Conservation (phyloP, 2,888 invertebrate species). For the Spicauda simplicius region DNA sequence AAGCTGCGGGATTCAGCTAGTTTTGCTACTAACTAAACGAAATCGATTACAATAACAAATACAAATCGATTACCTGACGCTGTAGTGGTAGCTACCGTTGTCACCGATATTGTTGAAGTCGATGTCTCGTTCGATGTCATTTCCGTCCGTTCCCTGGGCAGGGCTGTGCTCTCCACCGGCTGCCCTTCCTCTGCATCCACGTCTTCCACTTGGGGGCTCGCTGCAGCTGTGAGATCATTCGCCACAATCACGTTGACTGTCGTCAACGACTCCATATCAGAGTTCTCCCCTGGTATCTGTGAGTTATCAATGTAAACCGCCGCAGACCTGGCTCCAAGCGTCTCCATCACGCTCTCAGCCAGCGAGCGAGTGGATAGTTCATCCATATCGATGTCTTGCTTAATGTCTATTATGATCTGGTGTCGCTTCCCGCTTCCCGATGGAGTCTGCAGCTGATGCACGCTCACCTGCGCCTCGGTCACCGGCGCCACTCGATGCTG, state of each 20-base stretch:
- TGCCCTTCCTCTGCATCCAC: conserved; percentile 51
- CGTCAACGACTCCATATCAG: conserved; percentile 74
- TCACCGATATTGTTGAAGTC: conserved; percentile 61
- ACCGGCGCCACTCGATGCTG: conserved; percentile 65
- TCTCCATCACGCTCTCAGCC: conserved; percentile 82
- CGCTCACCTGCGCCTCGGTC: conserved; percentile 76
- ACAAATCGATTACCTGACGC: conserved; percentile 70
- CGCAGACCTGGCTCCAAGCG: conserved; percentile 76
- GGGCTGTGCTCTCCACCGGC: conserved; percentile 49
- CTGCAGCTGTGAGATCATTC: conserved; percentile 65
- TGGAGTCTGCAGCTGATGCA: conserved; percentile 74
- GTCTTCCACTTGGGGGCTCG: conserved; percentile 62
- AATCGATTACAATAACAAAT: not conserved
- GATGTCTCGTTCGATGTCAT: conserved; percentile 57
- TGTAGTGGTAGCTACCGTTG: conserved; percentile 66
- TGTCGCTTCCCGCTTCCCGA: conserved; percentile 70
- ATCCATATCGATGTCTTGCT: conserved; percentile 80
- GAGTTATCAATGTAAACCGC: conserved; percentile 79
- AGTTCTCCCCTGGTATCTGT: conserved; percentile 61
- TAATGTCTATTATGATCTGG: conserved; percentile 81
- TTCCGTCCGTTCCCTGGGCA: conserved; percentile 72
- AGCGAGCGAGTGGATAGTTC: conserved; percentile 75
- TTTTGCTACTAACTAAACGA: not conserved
- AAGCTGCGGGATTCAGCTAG: too few relatives aligned
- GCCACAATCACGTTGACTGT: conserved; percentile 81